Evolutionary conservation across 92 coral and sea anemone genomes (phyloP), one percentile per base, ranked within the genome.

Genomic region (Montipora capitata): DNA sequence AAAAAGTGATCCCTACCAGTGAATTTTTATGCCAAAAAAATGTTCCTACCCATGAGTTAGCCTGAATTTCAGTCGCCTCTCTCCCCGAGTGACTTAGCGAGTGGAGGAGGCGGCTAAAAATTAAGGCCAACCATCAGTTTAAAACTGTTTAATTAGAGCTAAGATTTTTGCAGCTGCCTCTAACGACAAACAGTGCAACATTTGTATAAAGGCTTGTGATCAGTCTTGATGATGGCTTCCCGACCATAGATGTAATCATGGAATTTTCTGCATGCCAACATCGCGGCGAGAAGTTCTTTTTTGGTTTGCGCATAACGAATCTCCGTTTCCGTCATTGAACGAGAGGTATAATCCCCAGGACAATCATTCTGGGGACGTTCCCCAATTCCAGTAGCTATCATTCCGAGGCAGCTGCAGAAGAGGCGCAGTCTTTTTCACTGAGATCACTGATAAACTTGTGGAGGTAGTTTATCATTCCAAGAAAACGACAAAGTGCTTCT

Each of bases 191-290:
- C 35, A 27, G 35, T 27, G 35, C 35, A 27, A 27, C 35, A 27
- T 27, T 27, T 27, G 35, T 27, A 27, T 27, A 88, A 45, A 16
- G 92, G 92, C 69, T 88, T 81, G 70, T 88, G 92, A 40, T 81
- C 92, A 10, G 87, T 73, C 51, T 88, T 88, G 8, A 88, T 74
- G 42, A 54, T 83, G 35, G 35, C 35, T 27, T 27, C 35, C 35
- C 35, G 35, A 27, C 35, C 35, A 27, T 27, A 27, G 35, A 75
- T 51, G 63, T 64, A 77, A 64, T 79, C 86, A 61, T 87, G 74
- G 27, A 77, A 68, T 40, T 68, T 86, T 7, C 35, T 67, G 78
- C 86, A 71, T 20, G 91, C 81, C 20, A 78, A 74, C 17, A 72
- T 54, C 3, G 82, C 88, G 2, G 82, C 70, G 38, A 88, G 73